phyloP scores from a whole-genome alignment of 2,797 vertebrate genomes.

The Sciaenops ocellatus region DNA sequence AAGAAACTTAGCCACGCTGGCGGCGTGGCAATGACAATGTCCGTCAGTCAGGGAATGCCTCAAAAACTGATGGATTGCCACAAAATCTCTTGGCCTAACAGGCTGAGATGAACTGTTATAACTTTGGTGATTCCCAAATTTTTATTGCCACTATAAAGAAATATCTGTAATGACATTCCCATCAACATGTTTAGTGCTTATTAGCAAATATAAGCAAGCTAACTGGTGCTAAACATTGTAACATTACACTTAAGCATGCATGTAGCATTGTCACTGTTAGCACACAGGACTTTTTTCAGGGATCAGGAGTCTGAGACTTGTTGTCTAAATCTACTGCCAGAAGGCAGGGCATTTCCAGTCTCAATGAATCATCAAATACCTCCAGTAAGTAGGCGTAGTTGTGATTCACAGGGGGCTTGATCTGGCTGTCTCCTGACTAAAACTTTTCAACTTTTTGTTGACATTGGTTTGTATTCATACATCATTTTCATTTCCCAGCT shows the following conservation, averaged over 20 bases:
- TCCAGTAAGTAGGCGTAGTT: constrained; percentile 72
- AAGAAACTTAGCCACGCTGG: neutral
- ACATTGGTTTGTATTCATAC: constrained; percentile 25
- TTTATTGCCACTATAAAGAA: neutral
- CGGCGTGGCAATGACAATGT: neutral
- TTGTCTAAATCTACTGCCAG: constrained; percentile 65
- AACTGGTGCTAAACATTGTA: neutral
- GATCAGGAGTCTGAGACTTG: constrained; percentile 45
- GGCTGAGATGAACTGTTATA: neutral
- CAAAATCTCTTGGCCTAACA: neutral
- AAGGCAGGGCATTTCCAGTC: constrained; percentile 76
- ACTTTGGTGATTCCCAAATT: neutral
- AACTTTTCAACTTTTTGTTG: constrained; percentile 30
- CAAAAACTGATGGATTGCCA: neutral
- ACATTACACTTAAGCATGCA: neutral
- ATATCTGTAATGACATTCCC: too few relatives aligned
- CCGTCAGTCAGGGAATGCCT: neutral
- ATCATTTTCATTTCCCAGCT: constrained; percentile 19
- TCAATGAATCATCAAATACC: constrained; percentile 73
- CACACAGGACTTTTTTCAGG: constrained; percentile 32
- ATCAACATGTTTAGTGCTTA: neutral
- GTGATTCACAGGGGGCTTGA: constrained; percentile 58
- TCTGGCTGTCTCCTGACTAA: constrained; percentile 29
- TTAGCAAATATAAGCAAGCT: neutral
- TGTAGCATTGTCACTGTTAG: neutral